Base-by-base conservation (phyloP, 2,888 invertebrate genomes). In the Willowsia nigromaculata region DNA sequence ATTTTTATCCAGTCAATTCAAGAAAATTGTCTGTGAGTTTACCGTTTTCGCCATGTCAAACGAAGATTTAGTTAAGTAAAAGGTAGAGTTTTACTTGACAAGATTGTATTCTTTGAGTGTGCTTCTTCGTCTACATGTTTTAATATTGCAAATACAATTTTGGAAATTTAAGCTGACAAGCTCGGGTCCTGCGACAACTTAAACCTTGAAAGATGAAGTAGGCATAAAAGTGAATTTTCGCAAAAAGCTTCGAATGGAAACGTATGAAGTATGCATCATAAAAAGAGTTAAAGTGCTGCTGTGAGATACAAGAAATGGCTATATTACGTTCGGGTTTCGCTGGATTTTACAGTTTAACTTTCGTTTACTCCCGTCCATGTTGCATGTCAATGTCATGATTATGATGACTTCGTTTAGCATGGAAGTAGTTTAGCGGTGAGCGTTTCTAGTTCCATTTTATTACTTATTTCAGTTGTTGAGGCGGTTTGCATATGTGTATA, bases 91-190 rank as follows among this genome's bases (percentile, higher is more conserved):
- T 7, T 50, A 76, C 33, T 78, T 78, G 53, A 56, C 56, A 78
- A 78, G 78, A 53, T 56, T 78, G 76, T 76, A 76, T 50, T 78
- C 37, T 78, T 56, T 78, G 6, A 47, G 37, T 74, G 47, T 56
- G 33, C 78, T 30, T 56, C 33, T 56, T 78, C 18, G 30, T 11
- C 7, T 76, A 78, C 47, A 47, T 83, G 62, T 83, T 68, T 68
- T 43, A 65, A 59, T 82, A 82, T n/a, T 68, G n/a, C n/a, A n/a
- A 83, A 65, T 50, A 47, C 83, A 83, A 62, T 43, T 83, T 83
- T 83, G 83, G 68, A 83, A 83, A 83, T 83, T 83, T 83, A 83
- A 83, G 83, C 83, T 68, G 83, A 83, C 83, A 65, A 62, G 62
- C 50, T 47, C 68, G 4, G 47, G n/a, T n/a, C n/a, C n/a, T n/a